Evolutionary conservation across 2,797 vertebrate species (phyloP).

Genomic region (Bovichtus variegatus): DNA sequence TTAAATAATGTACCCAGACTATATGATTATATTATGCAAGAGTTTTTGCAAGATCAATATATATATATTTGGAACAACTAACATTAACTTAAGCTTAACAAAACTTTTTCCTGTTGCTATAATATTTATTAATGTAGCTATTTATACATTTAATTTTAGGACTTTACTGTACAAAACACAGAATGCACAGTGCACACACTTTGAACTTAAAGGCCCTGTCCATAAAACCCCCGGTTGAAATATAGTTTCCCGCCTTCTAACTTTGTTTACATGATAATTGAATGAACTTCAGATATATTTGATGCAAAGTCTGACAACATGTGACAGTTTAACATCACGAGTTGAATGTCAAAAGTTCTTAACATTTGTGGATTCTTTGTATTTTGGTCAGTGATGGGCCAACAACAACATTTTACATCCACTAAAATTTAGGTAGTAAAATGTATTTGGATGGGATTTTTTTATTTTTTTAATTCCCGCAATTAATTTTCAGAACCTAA

Average conservation of each 20-base stretch:
- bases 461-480: background rate
- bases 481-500: background rate
- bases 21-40: too few relatives aligned
- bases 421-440: background rate
- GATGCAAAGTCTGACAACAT: too few relatives aligned
- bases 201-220: background rate
- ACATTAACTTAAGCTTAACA: background rate
- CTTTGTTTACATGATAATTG: background rate
- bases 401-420: background rate
- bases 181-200: too few relatives aligned
- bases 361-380: background rate
- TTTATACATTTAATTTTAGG: background rate
- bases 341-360: background rate
- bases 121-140: background rate
- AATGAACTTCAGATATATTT: too few relatives aligned
- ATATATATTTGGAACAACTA: background rate
- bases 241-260: background rate
- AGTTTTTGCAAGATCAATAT: background rate
- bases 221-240: constrained; percentile 1
- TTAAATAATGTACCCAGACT: too few relatives aligned
- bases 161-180: background rate
- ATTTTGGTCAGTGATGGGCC: background rate
- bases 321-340: background rate
- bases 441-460: background rate
- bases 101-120: background rate